A percentile compares a stretch with the other conserved stretches of the same genome.
These are phyloP conservation scores for Tachypleus tridentatus DNA, from an alignment of 1,140 invertebrate genomes.

Conservation along the genomic window DNA sequence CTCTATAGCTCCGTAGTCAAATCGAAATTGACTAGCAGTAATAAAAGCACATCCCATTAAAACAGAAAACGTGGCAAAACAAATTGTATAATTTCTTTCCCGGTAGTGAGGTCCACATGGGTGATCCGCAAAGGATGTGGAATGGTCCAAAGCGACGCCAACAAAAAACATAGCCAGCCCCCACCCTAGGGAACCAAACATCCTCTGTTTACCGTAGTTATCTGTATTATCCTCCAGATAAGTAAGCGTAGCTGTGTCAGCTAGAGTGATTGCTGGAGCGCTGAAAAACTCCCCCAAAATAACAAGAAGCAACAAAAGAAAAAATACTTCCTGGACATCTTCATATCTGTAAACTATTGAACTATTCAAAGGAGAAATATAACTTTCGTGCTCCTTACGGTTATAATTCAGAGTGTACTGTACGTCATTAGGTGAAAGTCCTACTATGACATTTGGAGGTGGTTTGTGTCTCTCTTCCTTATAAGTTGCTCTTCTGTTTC, in stretches of 20 bases:
- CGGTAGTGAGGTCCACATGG: conserved; percentile 75
- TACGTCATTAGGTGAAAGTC: conserved; percentile 61
- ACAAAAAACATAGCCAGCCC: conserved; percentile 97
- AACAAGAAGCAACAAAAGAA: conserved; percentile 78
- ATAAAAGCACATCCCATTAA: conserved; percentile 91
- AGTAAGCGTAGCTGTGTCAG: conserved; percentile 81
- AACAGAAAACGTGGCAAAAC: conserved; percentile 94
- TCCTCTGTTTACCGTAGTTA: conserved; percentile 88
- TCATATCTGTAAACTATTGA: conserved; percentile 76
- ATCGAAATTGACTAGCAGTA: conserved; percentile 68
- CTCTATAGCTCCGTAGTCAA: conserved; percentile 29
- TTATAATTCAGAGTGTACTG: conserved; percentile 57
- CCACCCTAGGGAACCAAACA: conserved; percentile 98
- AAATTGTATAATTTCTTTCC: conserved; percentile 97
- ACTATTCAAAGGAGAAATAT: conserved; percentile 83
- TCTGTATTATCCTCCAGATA: conserved; percentile 77
- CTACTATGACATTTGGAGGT: conserved; percentile 37
- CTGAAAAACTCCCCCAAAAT: conserved; percentile 89
- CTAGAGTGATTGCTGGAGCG: conserved; percentile 92
- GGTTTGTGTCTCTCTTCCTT: conserved; percentile 26
- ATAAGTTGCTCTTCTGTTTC: no score
- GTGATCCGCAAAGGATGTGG: conserved; percentile 70
- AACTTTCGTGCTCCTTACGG: conserved; percentile 47
- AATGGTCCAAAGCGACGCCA: conserved; percentile 94
- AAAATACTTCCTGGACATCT: conserved; percentile 93